Base-by-base conservation (phyloP, 2,888 invertebrate genomes). In the Apotomis capreana region DNA sequence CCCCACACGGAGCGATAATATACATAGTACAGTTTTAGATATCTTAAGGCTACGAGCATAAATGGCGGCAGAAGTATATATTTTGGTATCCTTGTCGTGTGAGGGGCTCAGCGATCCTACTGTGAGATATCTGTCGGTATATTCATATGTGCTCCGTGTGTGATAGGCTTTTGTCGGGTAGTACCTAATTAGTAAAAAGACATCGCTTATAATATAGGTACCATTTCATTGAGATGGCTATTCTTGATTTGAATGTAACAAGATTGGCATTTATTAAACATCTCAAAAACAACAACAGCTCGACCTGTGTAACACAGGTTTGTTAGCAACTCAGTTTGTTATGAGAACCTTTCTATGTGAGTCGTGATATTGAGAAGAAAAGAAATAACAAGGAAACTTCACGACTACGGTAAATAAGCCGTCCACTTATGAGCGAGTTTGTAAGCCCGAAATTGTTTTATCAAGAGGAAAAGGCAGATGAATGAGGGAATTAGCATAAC, bases 341-440 rank as follows among this genome's bases (percentile, higher is more conserved):
- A 57, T 13, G 54, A 36, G 26, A 68, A 46, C 61, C 54, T 61
- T 49, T 12, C 36, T n/a, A 49, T 51, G 15, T 9, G 52, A 15
- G 13, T 61, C 37, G 49, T 36, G 57, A 58, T 37, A 37, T 58
- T 58, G 57, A 12, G 6, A 37, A 69, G 54, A 69, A 61, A 69
- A 65, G 26, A 68, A n/a, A 68, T 68, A 68, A 69, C 54, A 69
- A 69, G 68, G 54, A 60, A 61, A 61, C 54, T 69, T 69, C 13
- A 51, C 49, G 44, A 4, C 40, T 40, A 40, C 54, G 61, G n/a
- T 52, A 59, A 68, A 61, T 61, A 61, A 52, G 51, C 44, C 52
- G 26, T 44, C 59, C 54, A 44, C 60, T 61, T 54, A 36, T 54
- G 40, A 46, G 46, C 8, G 8, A 46, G 46, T 61, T 61, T 15